Base-by-base conservation (phyloP, 2,797 vertebrate genomes). In the Pseudotriccus pelzelni region DNA sequence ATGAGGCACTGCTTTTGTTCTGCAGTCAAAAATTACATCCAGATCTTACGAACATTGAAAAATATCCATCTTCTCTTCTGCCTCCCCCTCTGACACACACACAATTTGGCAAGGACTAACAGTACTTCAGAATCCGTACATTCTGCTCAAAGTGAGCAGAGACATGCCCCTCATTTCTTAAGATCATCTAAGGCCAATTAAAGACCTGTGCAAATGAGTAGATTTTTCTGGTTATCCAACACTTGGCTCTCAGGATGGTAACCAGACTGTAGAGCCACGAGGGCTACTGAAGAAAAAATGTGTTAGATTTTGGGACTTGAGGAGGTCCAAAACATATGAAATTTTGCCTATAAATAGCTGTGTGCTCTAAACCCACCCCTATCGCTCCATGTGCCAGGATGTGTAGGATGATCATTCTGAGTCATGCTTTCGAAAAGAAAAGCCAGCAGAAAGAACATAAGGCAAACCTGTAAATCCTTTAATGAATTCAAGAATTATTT, bases 1-100 rank as follows among this genome's bases (percentile, higher is more conserved):
- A 97, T 97, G 97, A 97, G 97, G 95, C 93, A 94, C 94, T 95
- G 96, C 97, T 97, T 97, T 97, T 97, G 87, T 97, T 97, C 95
- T 90, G 55, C 88, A 95, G 88, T 96, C 96, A 97, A 96, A 97
- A 95, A 97, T 97, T 96, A 93, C 96, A 91, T 93, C 90, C 80
- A 93, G 91, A 96, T 94, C 95, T 96, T 94, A 84, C 0, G 24
- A 96, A 32, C 52, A 37, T 76, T 89, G 82, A 77, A 95, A 93
- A 86, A 73, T 87, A 93, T 77, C 80, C 47, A 73, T 94, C 76
- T 90, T 84, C 53, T 47, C 60, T 88, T 69, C 64, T 95, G 44
- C 80, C 52, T 92, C 90, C 70, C 56, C 81, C 74, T 87, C 76
- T 92, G 91, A 88, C 83, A 91, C 43, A n/a, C 53, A 36, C 56